Evolutionary conservation across 2,888 invertebrate genomes (phyloP), one percentile per base, ranked within the genome.

Genomic region (Rhorus exstirpatorius): DNA sequence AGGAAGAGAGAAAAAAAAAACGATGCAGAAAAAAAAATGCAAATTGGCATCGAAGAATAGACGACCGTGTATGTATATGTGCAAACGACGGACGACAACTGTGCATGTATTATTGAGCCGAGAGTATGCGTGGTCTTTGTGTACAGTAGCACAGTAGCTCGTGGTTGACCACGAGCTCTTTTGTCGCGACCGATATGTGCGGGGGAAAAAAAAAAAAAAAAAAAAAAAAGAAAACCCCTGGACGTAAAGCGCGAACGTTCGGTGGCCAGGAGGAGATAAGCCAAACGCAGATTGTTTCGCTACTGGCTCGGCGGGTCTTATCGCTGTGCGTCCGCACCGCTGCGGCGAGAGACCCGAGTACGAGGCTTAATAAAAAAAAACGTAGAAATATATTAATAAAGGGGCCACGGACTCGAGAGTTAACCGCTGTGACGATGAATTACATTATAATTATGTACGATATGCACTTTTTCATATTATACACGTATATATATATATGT

Each of bases 251-350:
- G 51, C 58, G 60, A 49, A 41, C 70, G 58, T 58, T 75, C 26
- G 77, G 70, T 58, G 58, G 58, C 61, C 46, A 35, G 17, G 55
- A 58, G 63, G 55, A 70, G 82, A 82, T 82, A 82, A 82, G 70
- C 82, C 51, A 41, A 46, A 19, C 3, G 70, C 74, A 75, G 79
- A 82, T 82, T 82, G 79, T 82, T 79, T 79, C 79, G 74, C 63
- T 75, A 31, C 14, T 55, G 70, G 49, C 67, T 67, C 26, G 24
- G 10, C 51, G 51, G 8, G 65, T 44, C 58, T 67, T 76, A 76
- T 76, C 76, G 67, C n/a, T n/a, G 58, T 24, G 58, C 58, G 76
- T 24, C 12, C 58, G 76, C 58, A 67, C 67, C 38, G 67, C 46
- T 12, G 31, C 7, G 19, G 19, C 68, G 12, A 35, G 24, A n/a